phyloP scores from a whole-genome alignment of 2,888 invertebrate genomes.

The Volucella zonaria region DNA sequence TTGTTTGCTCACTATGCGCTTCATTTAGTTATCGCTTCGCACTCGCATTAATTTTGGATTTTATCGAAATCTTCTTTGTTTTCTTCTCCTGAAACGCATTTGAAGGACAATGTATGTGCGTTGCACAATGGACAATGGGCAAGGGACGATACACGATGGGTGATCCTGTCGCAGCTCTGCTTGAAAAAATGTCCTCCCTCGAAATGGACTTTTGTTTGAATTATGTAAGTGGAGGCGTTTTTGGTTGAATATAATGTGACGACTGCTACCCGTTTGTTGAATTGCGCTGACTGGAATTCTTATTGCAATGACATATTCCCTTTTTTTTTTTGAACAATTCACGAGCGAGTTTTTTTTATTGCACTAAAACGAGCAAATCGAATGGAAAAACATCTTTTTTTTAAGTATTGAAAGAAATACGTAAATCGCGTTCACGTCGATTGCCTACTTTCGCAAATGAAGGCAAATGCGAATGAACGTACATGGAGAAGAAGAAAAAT shows the following conservation, averaged over 20 bases:
- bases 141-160: no score
- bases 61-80: constrained; percentile 1
- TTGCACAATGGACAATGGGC: background rate
- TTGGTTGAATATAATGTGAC: constrained; percentile 14
- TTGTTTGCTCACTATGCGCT: constrained; percentile 28
- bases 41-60: constrained; percentile 16
- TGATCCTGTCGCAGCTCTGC: background rate
- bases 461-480: constrained; percentile 56
- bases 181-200: background rate
- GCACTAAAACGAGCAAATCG: constrained; percentile 28
- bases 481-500: constrained; percentile 28
- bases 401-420: constrained; percentile 39
- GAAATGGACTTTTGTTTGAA: constrained; percentile 51
- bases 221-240: constrained; percentile 62
- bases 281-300: background rate
- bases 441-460: constrained; percentile 43
- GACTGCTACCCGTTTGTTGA: constrained; percentile 19
- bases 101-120: background rate
- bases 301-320: no score
- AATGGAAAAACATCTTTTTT: constrained; percentile 40
- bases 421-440: constrained; percentile 49
- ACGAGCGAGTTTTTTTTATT: background rate
- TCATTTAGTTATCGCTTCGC: constrained; percentile 9
- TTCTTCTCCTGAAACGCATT: constrained; percentile 34
- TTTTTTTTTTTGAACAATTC: no score